Evolutionary conservation across 2,888 invertebrate species (phyloP).

Genomic region (Leucophenga maculata): DNA sequence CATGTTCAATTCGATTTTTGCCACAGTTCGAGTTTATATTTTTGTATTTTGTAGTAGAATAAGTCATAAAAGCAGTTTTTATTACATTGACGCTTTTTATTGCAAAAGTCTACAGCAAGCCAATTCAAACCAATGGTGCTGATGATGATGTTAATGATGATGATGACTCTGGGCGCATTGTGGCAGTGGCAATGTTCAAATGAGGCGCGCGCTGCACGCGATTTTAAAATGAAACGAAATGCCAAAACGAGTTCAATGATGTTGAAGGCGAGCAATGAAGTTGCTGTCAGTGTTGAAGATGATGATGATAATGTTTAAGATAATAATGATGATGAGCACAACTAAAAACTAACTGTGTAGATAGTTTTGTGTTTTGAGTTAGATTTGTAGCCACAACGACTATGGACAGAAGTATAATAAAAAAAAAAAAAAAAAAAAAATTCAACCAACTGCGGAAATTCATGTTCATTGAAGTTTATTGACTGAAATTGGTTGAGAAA

Average conservation of each 20-base stretch:
- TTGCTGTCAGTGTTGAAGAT: not conserved
- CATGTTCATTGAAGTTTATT: conserved; percentile 49
- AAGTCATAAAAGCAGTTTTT: conserved; percentile 14
- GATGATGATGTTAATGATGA: conserved; percentile 1
- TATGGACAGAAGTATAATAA: conserved; percentile 21
- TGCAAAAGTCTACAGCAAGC: not conserved
- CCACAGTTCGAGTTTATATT: not conserved
- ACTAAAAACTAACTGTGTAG: conserved; percentile 29
- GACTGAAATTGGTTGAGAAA: conserved; percentile 33
- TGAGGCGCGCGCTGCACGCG: conserved; percentile 55
- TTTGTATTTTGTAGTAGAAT: too few species aligned
- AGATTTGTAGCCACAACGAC: conserved; percentile 8
- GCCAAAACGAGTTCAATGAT: conserved; percentile 18
- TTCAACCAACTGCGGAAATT: conserved; percentile 38
- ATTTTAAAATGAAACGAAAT: conserved; percentile 32
- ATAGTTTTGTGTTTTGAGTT: conserved; percentile 12
- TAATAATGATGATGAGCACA: conserved; percentile 28
- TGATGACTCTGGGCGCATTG: not conserved
- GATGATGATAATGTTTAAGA: not conserved
- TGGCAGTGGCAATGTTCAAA: not conserved
- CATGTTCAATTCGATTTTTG: too few species aligned
- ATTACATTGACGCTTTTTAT: conserved; percentile 18
- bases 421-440: too few species aligned
- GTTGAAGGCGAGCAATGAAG: conserved; percentile 10
- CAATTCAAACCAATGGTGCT: too few species aligned